These are phyloP conservation scores for Neocrepidodera transversa DNA, from an alignment of 2,888 invertebrate species.

Conservation along the genomic window DNA sequence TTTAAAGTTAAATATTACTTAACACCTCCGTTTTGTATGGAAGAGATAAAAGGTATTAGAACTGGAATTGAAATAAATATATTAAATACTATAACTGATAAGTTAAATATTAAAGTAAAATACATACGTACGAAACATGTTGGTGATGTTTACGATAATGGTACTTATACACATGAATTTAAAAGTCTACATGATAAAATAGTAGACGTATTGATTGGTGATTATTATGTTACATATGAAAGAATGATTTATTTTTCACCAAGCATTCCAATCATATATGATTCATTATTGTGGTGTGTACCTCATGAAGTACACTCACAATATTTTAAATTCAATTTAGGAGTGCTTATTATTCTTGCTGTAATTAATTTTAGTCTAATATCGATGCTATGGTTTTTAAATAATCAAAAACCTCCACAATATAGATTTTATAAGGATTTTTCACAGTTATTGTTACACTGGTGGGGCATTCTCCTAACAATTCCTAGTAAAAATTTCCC, in stretches of 20 bases:
- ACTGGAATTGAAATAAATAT: not conserved
- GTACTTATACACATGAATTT: slow-evolving; percentile 1
- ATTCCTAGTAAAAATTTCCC: not conserved
- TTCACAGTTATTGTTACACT: not conserved
- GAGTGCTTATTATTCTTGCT: not conserved
- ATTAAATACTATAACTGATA: not conserved
- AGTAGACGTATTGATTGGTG: slow-evolving; percentile 4
- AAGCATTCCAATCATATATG: not conserved
- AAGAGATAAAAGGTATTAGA: too few relatives aligned
- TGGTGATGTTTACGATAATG: not conserved
- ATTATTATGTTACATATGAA: not conserved
- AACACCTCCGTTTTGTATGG: not conserved
- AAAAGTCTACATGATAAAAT: not conserved
- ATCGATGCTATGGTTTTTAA: not conserved
- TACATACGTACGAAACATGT: not conserved
- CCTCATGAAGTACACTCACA: not conserved
- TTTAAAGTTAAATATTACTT: not conserved
- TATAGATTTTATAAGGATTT: not conserved
- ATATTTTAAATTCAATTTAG: not conserved
- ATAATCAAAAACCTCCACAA: too few relatives aligned
- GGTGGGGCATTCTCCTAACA: not conserved
- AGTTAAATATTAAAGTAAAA: not conserved
- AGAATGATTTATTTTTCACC: not conserved
- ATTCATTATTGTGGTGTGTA: slow-evolving; percentile 3
- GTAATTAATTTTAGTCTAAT: not conserved